Evolutionary conservation across 2,113 vertebrate species (phyloP).

Genomic region (Grus americana): DNA sequence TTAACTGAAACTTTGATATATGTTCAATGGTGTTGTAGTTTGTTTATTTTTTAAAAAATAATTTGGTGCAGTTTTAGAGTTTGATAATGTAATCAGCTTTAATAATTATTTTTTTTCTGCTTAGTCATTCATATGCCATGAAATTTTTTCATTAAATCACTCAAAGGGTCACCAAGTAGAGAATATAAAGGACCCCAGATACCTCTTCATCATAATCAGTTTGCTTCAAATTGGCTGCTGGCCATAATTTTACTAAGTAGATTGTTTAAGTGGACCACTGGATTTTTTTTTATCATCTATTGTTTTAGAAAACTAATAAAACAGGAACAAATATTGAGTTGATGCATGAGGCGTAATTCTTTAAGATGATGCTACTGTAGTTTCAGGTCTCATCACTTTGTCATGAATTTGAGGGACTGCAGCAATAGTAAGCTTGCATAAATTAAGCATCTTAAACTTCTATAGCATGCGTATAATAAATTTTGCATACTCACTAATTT

Average conservation of each 20-base stretch:
- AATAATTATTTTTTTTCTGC: not conserved
- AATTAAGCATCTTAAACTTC: not conserved
- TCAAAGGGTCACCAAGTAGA: slow-evolving; percentile 52
- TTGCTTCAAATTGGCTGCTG: slow-evolving; percentile 30
- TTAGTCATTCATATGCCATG: slow-evolving; percentile 38
- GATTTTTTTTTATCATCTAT: slow-evolving; percentile 41
- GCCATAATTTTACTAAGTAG: slow-evolving; percentile 15
- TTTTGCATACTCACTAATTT: not conserved
- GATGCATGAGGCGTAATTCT: slow-evolving; percentile 34
- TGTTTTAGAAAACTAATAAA: slow-evolving; percentile 60
- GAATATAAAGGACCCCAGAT: slow-evolving; percentile 28
- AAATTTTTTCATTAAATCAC: slow-evolving; percentile 69
- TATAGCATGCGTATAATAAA: not conserved
- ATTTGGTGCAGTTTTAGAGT: slow-evolving; percentile 21
- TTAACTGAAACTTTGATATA: not conserved
- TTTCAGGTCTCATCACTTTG: not conserved
- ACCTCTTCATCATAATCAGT: slow-evolving; percentile 53
- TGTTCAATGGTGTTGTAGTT: not conserved
- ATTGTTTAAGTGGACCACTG: slow-evolving; percentile 17
- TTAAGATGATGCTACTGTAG: not conserved
- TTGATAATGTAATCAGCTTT: slow-evolving; percentile 47
- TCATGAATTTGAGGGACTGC: not conserved
- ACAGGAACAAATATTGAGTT: slow-evolving; percentile 52
- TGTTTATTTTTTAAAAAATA: not conserved
- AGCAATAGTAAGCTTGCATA: not conserved